A percentile compares a stretch with the other conserved stretches of the same genome.
These are phyloP conservation scores for Colius striatus DNA, from an alignment of 2,113 vertebrate species.

Conservation along the genomic window DNA sequence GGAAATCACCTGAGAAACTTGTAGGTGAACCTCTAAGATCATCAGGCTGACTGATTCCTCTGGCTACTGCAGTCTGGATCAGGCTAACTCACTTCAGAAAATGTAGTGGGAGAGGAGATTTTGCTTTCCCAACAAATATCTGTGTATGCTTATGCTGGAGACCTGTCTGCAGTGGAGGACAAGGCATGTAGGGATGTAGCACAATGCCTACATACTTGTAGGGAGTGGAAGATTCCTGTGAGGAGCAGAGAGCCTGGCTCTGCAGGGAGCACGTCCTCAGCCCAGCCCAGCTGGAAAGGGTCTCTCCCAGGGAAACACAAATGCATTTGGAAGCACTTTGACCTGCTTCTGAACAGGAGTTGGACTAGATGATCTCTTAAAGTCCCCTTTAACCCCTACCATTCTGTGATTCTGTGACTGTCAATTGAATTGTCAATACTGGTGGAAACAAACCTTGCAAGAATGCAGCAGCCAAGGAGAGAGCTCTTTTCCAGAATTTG, in stretches of 20 bases:
- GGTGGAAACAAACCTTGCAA: neutral
- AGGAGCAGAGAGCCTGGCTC: neutral
- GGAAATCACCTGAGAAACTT: neutral
- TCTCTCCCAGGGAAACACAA: neutral
- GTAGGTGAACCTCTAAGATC: neutral
- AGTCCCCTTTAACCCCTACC: too few species aligned
- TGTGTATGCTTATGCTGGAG: neutral
- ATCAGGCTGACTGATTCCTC: neutral
- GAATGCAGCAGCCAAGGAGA: accelerated
- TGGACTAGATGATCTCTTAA: too few species aligned
- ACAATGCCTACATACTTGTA: neutral
- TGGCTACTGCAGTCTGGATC: neutral
- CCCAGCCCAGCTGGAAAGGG: neutral
- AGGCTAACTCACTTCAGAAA: neutral
- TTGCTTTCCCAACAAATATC: neutral
- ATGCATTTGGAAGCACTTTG: neutral
- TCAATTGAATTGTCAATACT: neutral
- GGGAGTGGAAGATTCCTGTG: neutral
- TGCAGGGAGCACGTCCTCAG: neutral
- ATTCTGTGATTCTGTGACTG: too few species aligned
- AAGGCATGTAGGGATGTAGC: neutral
- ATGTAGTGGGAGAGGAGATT: neutral
- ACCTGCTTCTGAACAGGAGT: too few species aligned
- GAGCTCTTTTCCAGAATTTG: neutral
- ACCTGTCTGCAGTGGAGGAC: neutral